A percentile compares a stretch with the other conserved stretches of the same genome.
These are phyloP conservation scores for Poecilia velifera DNA, from an alignment of 2,797 vertebrate genomes.

Conservation along the genomic window DNA sequence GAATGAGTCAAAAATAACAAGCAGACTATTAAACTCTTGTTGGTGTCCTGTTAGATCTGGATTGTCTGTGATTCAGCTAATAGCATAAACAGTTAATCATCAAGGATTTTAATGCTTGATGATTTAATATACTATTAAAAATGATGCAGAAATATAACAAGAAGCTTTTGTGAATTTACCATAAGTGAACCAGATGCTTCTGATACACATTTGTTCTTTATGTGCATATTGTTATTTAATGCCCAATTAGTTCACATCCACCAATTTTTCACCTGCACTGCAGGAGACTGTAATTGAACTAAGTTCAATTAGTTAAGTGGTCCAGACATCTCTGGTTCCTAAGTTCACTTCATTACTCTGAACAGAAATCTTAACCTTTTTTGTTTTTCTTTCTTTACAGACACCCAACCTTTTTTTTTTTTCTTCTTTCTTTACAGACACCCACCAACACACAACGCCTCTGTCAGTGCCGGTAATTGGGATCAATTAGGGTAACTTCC, in stretches of 20 bases:
- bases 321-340: conserved; percentile 32
- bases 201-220: neutral
- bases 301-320: neutral
- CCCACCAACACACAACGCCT: conserved; percentile 23
- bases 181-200: neutral
- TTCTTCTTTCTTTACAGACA: conserved; percentile 34
- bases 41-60: neutral
- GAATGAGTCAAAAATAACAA: neutral
- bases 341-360: conserved; percentile 65
- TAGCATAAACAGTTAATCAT: neutral
- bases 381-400: conserved; percentile 37
- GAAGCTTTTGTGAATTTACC: neutral
- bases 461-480: conserved; percentile 71
- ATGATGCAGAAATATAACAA: neutral
- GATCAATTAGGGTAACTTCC: conserved; percentile 68
- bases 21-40: neutral
- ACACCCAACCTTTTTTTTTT: conserved; percentile 66
- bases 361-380: conserved; percentile 78
- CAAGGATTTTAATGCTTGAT: neutral
- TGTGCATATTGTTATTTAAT: conserved; percentile 14
- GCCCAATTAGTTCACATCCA: conserved; percentile 21
- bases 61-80: neutral
- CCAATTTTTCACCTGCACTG: conserved; percentile 20
- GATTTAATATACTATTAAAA: neutral
- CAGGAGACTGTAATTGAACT: conserved; percentile 27